A percentile compares a stretch with the other conserved stretches of the same genome.
Conservation (phyloP, 2,113 vertebrate genomes). For the Sander lucioperca region DNA sequence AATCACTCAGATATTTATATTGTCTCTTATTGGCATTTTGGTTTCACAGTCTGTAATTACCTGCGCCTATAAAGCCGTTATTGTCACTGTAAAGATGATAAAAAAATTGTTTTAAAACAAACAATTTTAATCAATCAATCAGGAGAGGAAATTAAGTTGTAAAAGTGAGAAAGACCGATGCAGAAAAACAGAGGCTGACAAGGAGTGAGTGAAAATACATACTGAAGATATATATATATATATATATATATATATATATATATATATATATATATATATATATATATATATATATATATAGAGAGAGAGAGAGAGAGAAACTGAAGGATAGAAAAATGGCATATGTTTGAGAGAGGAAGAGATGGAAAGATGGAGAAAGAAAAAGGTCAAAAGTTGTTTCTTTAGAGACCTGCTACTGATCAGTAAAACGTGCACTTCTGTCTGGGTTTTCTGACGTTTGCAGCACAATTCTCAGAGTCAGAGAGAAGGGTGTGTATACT, state of each 20-base stretch:
- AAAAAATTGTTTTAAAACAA: constrained; percentile 84
- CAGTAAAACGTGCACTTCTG: constrained; percentile 50
- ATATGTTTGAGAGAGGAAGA: neutral
- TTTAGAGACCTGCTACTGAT: constrained; percentile 38
- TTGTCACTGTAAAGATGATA: constrained; percentile 85
- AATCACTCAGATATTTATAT: constrained; percentile 90
- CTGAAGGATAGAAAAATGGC: neutral
- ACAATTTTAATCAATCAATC: constrained; percentile 82
- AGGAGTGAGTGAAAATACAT: constrained; percentile 10
- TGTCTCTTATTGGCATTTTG: constrained; percentile 76
- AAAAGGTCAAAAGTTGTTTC: constrained; percentile 62
- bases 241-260: no score
- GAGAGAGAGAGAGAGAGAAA: neutral
- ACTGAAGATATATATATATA: neutral
- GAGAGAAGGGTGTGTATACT: constrained; percentile 63
- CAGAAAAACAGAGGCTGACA: neutral
- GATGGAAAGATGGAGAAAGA: neutral
- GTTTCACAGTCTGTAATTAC: constrained; percentile 82
- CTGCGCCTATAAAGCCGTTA: constrained; percentile 84
- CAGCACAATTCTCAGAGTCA: constrained; percentile 67
- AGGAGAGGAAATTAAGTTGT: constrained; percentile 88
- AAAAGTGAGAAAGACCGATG: constrained; percentile 41
- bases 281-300: no score
- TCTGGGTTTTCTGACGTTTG: constrained; percentile 65
- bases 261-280: no score